Base-by-base conservation (phyloP, 2,888 invertebrate genomes). In the Cosmia pyralina region DNA sequence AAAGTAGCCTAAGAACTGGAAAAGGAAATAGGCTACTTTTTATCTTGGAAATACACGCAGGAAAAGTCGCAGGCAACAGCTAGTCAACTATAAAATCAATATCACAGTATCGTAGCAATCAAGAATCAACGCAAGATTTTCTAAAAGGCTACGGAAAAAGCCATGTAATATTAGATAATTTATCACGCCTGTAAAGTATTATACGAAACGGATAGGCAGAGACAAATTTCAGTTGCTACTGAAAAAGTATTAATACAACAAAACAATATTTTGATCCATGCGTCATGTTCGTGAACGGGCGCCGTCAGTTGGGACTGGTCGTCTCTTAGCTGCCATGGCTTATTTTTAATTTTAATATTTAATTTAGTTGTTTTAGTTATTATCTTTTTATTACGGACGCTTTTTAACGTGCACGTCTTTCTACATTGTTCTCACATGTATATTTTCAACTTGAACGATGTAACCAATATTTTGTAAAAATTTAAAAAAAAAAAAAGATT, bases 41-140 rank as follows among this genome's bases (percentile, higher is more conserved):
- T 19, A 11, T 57, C 6, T 19, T 34, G 34, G 34, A 34, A 38
- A 58, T 19, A 58, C 19, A 19, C n/a, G 13, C 7, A 38, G n/a
- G 7, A 4, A 7, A n/a, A 38, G 13, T 59, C 38, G n/a, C 38
- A 38, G 19, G 7, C 13, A 38, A n/a, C 7, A 38, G n/a, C 13
- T 38, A n/a, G 59, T 38, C 19, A 38, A 59, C 58, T 69, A 50
- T 58, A 17, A 50, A 69, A 41, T 69, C 57, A 71, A 71, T 71
- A 58, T 58, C 57, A 28, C 28, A 4, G n/a, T 69, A 50, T 41
- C 15, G 41, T 58, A 58, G n/a, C 57, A 41, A 58, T 58, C 41
- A 22, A 52, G 19, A 50, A 63, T 69, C 19, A 15, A 38, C 50
- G 63, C n/a, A 34, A 11, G 41, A 67, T 67, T 34, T n/a, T 60